Base-by-base conservation (phyloP, 2,797 vertebrate species). In the Mycteria americana region DNA sequence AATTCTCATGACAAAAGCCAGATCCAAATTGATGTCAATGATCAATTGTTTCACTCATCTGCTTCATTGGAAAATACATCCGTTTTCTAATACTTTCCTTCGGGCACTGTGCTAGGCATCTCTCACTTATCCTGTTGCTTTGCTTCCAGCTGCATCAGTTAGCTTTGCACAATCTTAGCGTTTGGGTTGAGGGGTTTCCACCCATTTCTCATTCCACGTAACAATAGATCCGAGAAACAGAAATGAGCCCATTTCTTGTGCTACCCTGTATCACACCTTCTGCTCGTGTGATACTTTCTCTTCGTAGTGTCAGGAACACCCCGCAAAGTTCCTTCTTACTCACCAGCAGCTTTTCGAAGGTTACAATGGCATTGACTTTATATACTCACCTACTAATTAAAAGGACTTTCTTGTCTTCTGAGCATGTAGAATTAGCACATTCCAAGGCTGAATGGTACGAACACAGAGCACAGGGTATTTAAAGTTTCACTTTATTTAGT, bases 401-500 rank as follows among this genome's bases (percentile, higher is more conserved):
- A 94, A 88, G 39, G n/a, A 18, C 3, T 9, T 78, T 69, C 89
- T 81, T 70, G 80, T 11, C 16, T 48, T 81, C 75, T 73, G 33
- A 92, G 57, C 7, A 4, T 6, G 43, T 53, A 75, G 91, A 63
- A 73, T 68, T 81, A 90, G 57, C 46, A 76, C 68, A 41, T 81
- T 93, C 56, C 23, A 33, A 51, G 88, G 57, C 85, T 65, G 78
- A 78, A 35, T 30, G 33, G 46, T 76, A 35, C 62, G 35, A 83
- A 59, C 46, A 46, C 45, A 19, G 84, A 87, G 65, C 62, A 78
- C 2, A 37, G 73, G 89, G 74, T 88, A 94, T 93, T 95, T 89
- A 81, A 96, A 96, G 87, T 89, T 94, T 65, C 69, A 14, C 54
- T 93, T 93, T 59, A 89, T 92, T 96, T 91, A 95, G 95, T 78